Conservation (phyloP, 2,113 vertebrate genomes). For the Phoenicopterus ruber region DNA sequence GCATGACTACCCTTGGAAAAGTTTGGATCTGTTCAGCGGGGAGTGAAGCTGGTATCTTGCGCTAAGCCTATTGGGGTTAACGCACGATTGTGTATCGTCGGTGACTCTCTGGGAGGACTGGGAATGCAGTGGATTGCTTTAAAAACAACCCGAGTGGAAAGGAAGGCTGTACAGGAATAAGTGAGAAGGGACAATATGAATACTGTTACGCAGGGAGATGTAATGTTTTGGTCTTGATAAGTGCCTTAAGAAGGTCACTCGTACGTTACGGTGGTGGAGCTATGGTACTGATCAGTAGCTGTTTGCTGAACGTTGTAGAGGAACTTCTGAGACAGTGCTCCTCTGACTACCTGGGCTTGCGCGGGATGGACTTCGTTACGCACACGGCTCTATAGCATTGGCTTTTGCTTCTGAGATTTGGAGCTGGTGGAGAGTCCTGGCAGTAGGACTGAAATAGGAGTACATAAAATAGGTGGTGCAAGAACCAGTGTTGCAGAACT, state of each 20-base stretch:
- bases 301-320: background rate
- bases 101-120: background rate
- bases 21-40: background rate
- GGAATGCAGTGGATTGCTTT: background rate
- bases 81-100: fast-evolving
- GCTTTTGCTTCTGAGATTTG: background rate
- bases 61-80: background rate
- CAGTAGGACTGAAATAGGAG: background rate
- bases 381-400: background rate
- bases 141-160: background rate
- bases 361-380: background rate
- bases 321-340: background rate
- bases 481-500: background rate
- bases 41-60: background rate
- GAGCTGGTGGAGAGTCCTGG: background rate
- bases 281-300: background rate
- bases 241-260: background rate
- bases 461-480: background rate
- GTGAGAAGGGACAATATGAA: background rate
- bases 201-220: background rate
- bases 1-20: background rate
- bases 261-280: background rate
- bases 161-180: background rate
- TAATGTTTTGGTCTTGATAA: background rate
- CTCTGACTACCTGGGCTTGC: background rate